Evolutionary conservation across 2,113 vertebrate genomes (phyloP).

Genomic region (Haliaeetus leucogaster): DNA sequence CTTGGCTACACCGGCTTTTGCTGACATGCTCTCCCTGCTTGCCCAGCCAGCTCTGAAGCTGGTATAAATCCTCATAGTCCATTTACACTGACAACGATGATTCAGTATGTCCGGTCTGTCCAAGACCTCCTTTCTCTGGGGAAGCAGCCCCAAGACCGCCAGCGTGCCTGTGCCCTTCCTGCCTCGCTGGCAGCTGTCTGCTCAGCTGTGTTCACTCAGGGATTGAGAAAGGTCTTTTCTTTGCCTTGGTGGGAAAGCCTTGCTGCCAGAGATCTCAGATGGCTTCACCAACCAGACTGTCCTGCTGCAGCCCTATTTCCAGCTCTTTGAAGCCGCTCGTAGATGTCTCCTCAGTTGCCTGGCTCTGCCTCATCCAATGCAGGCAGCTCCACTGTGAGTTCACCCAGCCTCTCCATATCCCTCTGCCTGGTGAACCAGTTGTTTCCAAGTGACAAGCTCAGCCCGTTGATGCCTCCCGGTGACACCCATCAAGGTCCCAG

Average conservation of each 20-base stretch:
- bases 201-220: neutral
- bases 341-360: neutral
- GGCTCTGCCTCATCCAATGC: neutral
- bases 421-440: neutral
- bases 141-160: accelerated
- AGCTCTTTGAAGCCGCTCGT: neutral
- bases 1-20: accelerated
- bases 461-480: accelerated
- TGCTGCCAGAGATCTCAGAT: neutral
- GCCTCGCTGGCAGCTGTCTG: neutral
- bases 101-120: neutral
- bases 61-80: neutral
- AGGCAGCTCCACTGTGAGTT: neutral
- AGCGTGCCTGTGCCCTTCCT: accelerated
- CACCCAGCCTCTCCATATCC: neutral
- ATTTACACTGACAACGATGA: accelerated
- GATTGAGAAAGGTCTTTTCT: neutral
- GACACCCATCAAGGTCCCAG: neutral
- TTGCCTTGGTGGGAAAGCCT: neutral
- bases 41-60: neutral
- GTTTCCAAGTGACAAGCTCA: neutral
- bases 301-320: neutral
- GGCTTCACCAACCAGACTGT: neutral
- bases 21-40: accelerated
- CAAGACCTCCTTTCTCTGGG: neutral